Percentiles rank a stretch among this genome's conserved stretches.
phyloP scores from a whole-genome alignment of 2,797 vertebrate species.

The Acanthurus lineatus region DNA sequence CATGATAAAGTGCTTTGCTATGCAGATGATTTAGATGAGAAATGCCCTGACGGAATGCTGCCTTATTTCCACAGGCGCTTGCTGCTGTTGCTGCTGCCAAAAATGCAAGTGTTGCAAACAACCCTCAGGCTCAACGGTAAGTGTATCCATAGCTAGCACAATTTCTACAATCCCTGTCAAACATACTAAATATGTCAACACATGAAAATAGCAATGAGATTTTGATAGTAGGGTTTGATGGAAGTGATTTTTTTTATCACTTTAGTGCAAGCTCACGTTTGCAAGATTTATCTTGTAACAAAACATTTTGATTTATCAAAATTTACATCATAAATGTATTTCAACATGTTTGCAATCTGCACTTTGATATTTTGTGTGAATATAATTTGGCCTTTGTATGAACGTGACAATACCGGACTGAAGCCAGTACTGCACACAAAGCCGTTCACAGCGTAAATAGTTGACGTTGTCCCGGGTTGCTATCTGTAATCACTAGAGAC shows the following conservation, averaged over 20 bases:
- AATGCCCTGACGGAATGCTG: conserved; percentile 3
- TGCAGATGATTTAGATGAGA: neutral
- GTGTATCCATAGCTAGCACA: conserved; percentile 22
- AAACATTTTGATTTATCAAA: conserved; percentile 35
- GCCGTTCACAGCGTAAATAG: conserved; percentile 65
- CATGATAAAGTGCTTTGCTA: neutral
- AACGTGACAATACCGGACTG: conserved; percentile 87
- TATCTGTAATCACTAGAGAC: conserved; percentile 67
- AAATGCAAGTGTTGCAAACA: conserved; percentile 49
- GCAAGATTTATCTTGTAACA: conserved; percentile 34
- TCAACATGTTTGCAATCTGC: conserved; percentile 54
- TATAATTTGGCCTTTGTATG: conserved; percentile 80
- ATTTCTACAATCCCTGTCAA: conserved; percentile 22
- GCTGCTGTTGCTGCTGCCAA: conserved; percentile 68
- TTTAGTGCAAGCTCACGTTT: conserved; percentile 37
- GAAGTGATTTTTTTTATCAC: conserved; percentile 9
- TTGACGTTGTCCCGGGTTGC: conserved; percentile 81
- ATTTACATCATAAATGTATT: conserved; percentile 48
- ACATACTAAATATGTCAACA: neutral
- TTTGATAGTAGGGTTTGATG: neutral
- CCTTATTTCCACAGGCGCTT: conserved; percentile 66
- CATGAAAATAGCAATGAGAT: neutral
- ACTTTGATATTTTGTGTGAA: conserved; percentile 67
- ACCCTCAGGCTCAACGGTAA: conserved; percentile 79
- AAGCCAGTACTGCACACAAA: conserved; percentile 71